Base-by-base conservation (phyloP, 2,797 vertebrate species). In the Alauda arvensis region DNA sequence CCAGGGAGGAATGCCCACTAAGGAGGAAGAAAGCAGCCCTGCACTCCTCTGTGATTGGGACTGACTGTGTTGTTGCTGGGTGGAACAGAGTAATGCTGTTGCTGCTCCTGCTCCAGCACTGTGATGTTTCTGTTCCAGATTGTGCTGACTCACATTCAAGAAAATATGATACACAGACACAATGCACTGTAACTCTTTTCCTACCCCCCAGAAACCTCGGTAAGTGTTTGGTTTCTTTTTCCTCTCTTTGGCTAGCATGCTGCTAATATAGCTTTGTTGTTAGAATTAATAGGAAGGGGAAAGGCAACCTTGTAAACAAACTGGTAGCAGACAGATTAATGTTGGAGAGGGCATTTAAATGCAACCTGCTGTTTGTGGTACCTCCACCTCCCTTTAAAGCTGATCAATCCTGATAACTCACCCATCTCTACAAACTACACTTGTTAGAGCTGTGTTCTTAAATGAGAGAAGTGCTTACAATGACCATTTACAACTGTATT, bases 401-500 rank as follows among this genome's bases (percentile, higher is more conserved):
- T 89, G 86, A 89, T 94, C 92, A 90, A 77, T 94, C 79, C 88
- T 6, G 20, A n/a, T 83, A 93, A 91, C 14, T 67, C 14, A 2
- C 19, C 69, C 13, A 13, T 90, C 80, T 78, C 77, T 89, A 76
- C 87, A 92, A 93, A 93, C 65, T 66, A 60, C 70, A 88, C 85
- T 95, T 95, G 77, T 85, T 93, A 86, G 70, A 93, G 76, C 91
- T 91, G 81, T 95, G 91, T 94, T 96, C 95, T 95, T 93, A 93
- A 95, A 93, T 37, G 82, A 85, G 61, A 80, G 91, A 96, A 96
- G 89, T 96, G 95, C 94, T 96, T 97, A 85, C 93, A 95, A 91
- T 94, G 80, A 79, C 85, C 94, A 94, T 97, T 97, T 96, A 96
- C 93, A 92, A 90, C 94, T 91, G 87, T 94, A 78, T 95, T 94